Evolutionary conservation across 1,140 invertebrate genomes (phyloP), one percentile per base, ranked within the genome.

Genomic region (Drosophila simulans): DNA sequence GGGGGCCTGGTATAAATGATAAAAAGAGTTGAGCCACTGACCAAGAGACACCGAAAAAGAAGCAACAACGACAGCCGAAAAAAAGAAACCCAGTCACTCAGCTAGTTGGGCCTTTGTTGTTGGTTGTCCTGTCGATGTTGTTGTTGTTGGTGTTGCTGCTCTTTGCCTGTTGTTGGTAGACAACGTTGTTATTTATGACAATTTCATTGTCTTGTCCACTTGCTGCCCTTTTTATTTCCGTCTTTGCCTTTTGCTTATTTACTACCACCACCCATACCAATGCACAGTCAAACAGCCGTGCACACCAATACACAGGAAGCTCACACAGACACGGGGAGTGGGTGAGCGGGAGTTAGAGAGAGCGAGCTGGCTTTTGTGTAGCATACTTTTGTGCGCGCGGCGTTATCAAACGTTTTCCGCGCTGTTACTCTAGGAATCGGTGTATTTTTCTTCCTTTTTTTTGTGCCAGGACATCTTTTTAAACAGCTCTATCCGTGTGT

Each of bases 151-250:
- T 53, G 53, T 62, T 48, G 40, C 40, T 52, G 31, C 52, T 52
- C 35, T 57, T 73, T 25, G 64, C 57, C 54, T 83, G 80, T 64
- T 78, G 83, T 70, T 81, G 69, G 46, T 68, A 62, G 70, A 73
- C 72, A 74, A 80, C 82, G 63, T 80, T 88, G 75, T 89, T 88
- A 88, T 88, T 88, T 88, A 88, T 88, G 83, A 89, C 79, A 88
- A 89, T 88, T 88, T 88, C 83, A 88, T 88, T 88, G 83, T 88
- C 83, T 88, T 88, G 84, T 89, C 83, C 81, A 60, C 84, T 83
- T 62, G 80, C 84, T 89, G 79, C 71, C 80, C 66, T 89, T 88
- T 89, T 86, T 80, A 72, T 83, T 83, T 72, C 71, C 76, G 79
- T 63, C 71, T 83, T 88, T 88, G 83, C 79, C 79, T 76, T 77